These are phyloP conservation scores for Apis dorsata DNA, from an alignment of 1,140 invertebrate species.

Conservation along the genomic window DNA sequence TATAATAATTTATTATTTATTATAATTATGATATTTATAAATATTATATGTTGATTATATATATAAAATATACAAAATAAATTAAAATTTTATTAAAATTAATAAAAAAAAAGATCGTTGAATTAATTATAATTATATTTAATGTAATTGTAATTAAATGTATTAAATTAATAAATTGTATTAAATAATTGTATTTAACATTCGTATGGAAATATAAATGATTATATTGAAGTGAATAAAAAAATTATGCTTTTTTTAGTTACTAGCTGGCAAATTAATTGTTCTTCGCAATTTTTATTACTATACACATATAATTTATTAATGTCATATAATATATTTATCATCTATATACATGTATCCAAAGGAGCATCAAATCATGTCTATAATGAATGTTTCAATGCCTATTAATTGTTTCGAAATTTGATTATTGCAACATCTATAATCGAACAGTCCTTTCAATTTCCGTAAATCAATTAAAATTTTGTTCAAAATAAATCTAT, in stretches of 20 bases:
- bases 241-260: slow-evolving; percentile 31
- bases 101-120: neutral
- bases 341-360: neutral
- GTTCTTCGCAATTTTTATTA: slow-evolving; percentile 34
- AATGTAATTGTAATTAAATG: too few relatives aligned
- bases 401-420: slow-evolving; percentile 26
- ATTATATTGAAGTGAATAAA: neutral
- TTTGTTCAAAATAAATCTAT: neutral
- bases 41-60: too few relatives aligned
- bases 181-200: too few relatives aligned
- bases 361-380: too few relatives aligned
- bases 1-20: too few relatives aligned
- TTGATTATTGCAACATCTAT: slow-evolving; percentile 6
- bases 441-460: neutral
- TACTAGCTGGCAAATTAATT: slow-evolving; percentile 36
- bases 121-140: too few relatives aligned
- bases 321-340: slow-evolving; percentile 21
- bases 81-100: too few relatives aligned
- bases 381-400: neutral
- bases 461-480: neutral
- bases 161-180: neutral
- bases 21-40: too few relatives aligned
- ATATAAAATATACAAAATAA: too few relatives aligned
- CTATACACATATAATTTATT: slow-evolving; percentile 11
- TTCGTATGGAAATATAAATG: neutral